Base-by-base conservation (phyloP, 2,888 invertebrate species). In the Lithophane socia region DNA sequence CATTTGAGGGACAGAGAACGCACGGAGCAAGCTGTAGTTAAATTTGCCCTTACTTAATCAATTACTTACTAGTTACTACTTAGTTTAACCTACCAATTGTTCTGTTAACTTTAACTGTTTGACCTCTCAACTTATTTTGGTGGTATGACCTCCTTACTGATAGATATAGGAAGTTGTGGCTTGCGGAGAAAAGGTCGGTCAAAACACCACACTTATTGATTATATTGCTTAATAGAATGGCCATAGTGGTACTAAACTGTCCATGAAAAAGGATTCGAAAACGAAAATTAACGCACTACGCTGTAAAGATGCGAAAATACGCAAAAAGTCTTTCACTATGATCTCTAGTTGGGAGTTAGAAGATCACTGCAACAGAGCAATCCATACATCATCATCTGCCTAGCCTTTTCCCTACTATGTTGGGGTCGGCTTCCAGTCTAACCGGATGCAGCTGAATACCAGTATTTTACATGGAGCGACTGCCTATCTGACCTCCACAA, bases 21-120 rank as follows among this genome's bases (percentile, higher is more conserved):
- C 75, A 75, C 66, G 73, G 12, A 79, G 21, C 54, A 56, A 66
- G 64, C 74, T 54, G 64, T 68, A 18, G 73, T 82, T 83, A 42
- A 52, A 66, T 70, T 66, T 83, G 83, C 69, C 83, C 79, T 73
- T 82, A 83, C 61, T 67, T 47, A 58, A 71, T 64, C 77, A 67
- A 82, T 80, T 82, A 80, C 66, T 82, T 70, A 76, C 81, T 56
- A 52, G 58, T 74, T 67, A 71, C 49, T 18, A 77, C 60, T 61
- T 58, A 29, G 16, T 72, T 71, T 49, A 3, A 77, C 42, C 37
- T 56, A 74, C n/a, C 70, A 49, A 73, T 79, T 70, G 66, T 78
- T 82, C 47, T 65, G 61, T 67, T 79, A 78, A 67, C 9, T 29
- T 73, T 58, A 69, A 72, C 65, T 49, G 9, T 67, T 83, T 79